These are phyloP conservation scores for Brenthis ino DNA, from an alignment of 2,888 invertebrate genomes.

Conservation along the genomic window DNA sequence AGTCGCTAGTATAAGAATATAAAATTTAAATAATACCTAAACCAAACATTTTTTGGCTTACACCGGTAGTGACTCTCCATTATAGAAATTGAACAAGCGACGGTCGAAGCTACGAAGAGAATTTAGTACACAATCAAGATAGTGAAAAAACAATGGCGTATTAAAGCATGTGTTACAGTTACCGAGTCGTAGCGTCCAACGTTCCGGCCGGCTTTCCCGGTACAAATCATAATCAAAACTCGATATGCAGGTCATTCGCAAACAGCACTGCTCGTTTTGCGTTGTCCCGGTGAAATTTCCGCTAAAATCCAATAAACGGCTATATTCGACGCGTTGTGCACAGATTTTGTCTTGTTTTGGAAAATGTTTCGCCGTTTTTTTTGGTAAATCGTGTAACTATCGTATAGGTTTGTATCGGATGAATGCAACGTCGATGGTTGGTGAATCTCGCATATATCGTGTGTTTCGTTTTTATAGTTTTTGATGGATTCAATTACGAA, in stretches of 20 bases:
- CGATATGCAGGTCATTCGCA: conserved; percentile 71
- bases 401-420: conserved; percentile 28
- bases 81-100: background rate
- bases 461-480: conserved; percentile 14
- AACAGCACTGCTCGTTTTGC: conserved; percentile 62
- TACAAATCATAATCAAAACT: conserved; percentile 73
- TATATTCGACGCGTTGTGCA: conserved; percentile 50
- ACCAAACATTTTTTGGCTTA: conserved; percentile 1
- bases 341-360: conserved; percentile 47
- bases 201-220: conserved; percentile 41
- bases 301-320: conserved; percentile 75
- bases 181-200: conserved; percentile 36
- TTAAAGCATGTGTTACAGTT: conserved; percentile 33
- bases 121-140: conserved; percentile 2
- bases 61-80: background rate
- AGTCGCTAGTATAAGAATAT: too few species aligned
- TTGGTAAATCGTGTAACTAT: conserved; percentile 30
- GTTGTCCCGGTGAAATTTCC: conserved; percentile 67
- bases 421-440: conserved; percentile 22
- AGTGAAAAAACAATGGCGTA: conserved; percentile 25
- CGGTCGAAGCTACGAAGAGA: background rate
- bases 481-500: conserved; percentile 13
- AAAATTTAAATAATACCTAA: too few species aligned
- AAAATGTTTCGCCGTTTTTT: conserved; percentile 37
- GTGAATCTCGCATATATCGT: conserved; percentile 12